phyloP scores from a whole-genome alignment of 2,113 vertebrate species.

The Xerus inauris region DNA sequence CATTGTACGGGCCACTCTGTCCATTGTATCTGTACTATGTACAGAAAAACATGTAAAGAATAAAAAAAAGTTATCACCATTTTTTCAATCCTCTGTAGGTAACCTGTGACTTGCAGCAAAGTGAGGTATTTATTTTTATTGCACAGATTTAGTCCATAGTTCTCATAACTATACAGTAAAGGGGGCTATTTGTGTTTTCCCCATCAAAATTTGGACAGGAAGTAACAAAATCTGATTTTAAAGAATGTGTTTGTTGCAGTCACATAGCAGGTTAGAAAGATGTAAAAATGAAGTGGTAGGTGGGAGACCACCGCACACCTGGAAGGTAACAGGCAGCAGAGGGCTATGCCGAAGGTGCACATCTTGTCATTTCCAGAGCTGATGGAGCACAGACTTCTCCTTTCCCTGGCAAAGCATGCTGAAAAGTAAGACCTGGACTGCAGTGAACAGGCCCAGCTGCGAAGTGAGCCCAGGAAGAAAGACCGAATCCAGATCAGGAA shows the following conservation, averaged over 20 bases:
- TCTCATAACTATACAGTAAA: not conserved
- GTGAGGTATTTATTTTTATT: not conserved
- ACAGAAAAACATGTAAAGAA: not conserved
- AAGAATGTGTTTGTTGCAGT: not conserved
- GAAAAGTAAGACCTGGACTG: not conserved
- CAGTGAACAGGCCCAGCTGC: not conserved
- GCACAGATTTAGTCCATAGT: not conserved
- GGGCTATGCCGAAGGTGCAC: accelerated
- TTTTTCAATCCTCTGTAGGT: not conserved
- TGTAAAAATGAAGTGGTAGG: not conserved
- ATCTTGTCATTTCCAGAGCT: not conserved
- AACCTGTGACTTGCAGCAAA: not conserved
- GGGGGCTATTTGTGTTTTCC: not conserved
- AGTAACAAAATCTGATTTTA: not conserved
- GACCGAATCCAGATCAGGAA: not conserved
- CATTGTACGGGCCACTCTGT: not conserved
- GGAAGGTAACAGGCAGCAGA: not conserved
- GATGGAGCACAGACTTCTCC: too few species aligned
- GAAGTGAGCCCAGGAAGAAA: not conserved
- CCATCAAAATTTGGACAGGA: not conserved
- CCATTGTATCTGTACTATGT: not conserved
- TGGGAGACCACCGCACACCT: not conserved
- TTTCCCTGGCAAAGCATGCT: not conserved
- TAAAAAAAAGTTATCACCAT: not conserved
- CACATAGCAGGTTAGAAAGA: not conserved